Evolutionary conservation across 2,888 invertebrate genomes (phyloP), one percentile per base, ranked within the genome.

Genomic region (Agrotis puta): DNA sequence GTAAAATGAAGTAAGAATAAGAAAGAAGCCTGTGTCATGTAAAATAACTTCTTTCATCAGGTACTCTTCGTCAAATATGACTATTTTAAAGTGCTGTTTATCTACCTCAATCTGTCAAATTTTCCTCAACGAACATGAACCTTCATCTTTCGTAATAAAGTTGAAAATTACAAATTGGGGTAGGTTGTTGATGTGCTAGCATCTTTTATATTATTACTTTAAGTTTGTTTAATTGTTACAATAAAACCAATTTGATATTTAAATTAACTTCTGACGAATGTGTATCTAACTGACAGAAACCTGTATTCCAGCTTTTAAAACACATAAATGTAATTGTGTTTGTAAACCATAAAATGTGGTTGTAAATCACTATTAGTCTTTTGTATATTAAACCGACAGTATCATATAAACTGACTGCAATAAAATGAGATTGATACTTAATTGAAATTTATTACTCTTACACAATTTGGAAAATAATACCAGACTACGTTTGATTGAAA

Each of bases 381-480:
- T 63, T 48, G 50, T 51, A 71, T 71, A 57, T 51, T 63, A 56
- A 48, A 54, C 20, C 39, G 18, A 71, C 56, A 62, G 54, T 48
- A 33, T 66, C 33, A 70, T 61, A 65, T 54, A 24, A 56, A 64
- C 27, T 58, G 47, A 24, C 58, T 9, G 16, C 24, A 67, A 65
- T 78, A 66, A 64, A 65, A 33, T 47, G 18, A 59, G 18, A 70
- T 48, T 56, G 58, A 65, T 59, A 77, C 39, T 39, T 64, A 50
- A 72, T 65, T 79, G 51, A 43, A 70, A 71, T 79, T 61, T 79
- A 77, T 79, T 66, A 65, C 54, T 64, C 27, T 67, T 79, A 62
- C 62, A 73, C 64, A 70, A 65, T 63, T 72, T 53, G 33, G 5
- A 64, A 76, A 77, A 20, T 18, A 59, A 79, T 68, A 72, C 58